Evolutionary conservation across 2,888 invertebrate species (phyloP).

Genomic region (Agelastica alni): DNA sequence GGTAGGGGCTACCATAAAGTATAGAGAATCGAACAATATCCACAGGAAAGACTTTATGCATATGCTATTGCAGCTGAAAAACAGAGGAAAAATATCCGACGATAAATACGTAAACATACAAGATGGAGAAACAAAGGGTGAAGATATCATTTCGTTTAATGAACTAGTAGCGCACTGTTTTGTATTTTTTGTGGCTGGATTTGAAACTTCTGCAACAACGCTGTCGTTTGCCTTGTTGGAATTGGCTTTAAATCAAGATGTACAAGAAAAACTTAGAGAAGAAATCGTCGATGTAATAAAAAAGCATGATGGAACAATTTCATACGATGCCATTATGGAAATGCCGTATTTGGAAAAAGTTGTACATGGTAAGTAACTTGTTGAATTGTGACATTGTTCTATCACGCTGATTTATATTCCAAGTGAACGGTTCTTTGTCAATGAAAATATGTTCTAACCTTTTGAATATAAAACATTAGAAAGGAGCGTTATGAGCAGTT

Average conservation of each 20-base stretch:
- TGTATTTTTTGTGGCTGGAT: slow-evolving; percentile 49
- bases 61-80: slow-evolving; percentile 57
- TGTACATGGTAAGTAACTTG: slow-evolving; percentile 52
- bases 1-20: slow-evolving; percentile 55
- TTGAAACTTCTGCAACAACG: slow-evolving; percentile 51
- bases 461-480: too few relatives aligned
- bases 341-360: slow-evolving; percentile 55
- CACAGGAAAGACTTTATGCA: slow-evolving; percentile 62
- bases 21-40: slow-evolving; percentile 56
- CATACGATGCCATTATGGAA: slow-evolving; percentile 40
- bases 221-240: slow-evolving; percentile 59
- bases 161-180: slow-evolving; percentile 39
- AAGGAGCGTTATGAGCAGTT: too few relatives aligned
- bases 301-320: slow-evolving; percentile 36
- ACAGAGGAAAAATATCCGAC: slow-evolving; percentile 47
- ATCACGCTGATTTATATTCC: too few relatives aligned
- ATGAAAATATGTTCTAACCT: too few relatives aligned
- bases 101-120: slow-evolving; percentile 45
- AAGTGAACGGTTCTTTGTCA: too few relatives aligned
- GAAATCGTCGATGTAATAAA: slow-evolving; percentile 37
- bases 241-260: slow-evolving; percentile 55
- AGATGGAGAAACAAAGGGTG: slow-evolving; percentile 11
- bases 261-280: slow-evolving; percentile 50
- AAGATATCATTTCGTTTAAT: slow-evolving; percentile 13
- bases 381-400: too few relatives aligned